Base-by-base conservation (phyloP, 2,797 vertebrate species). In the Iguana delicatissima region DNA sequence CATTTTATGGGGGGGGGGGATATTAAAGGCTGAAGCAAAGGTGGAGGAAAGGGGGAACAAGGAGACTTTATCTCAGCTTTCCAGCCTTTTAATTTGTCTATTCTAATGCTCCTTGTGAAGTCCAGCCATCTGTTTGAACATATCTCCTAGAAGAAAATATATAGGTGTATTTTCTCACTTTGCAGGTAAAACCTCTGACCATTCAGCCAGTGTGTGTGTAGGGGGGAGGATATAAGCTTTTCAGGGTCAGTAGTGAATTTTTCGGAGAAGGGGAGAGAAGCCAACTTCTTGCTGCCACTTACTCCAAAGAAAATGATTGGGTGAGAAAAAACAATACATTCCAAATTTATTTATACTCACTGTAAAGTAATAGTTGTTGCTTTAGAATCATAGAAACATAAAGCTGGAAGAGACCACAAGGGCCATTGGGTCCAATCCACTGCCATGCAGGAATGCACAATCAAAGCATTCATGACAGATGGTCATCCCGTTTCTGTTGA, bases 131-230 rank as follows among this genome's bases (percentile, higher is more conserved):
- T 80, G 84, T 90, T 42, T 69, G 59, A 89, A 64, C 0, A 64
- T 57, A 32, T 0, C 69, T 2, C 22, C 14, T 24, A 10, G 59
- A 91, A 88, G 46, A 2, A 89, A 62, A 76, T 7, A 14, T 69
- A 69, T 69, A 69, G 6, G 32, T 69, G 29, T 20, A 22, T 62
- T 69, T 69, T 6, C 46, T 16, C 52, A 81, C 84, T 26, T 18
- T 64, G 35, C 69, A 85, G 52, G 73, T 92, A 69, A 69, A 93
- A 79, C 8, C 80, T 87, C 67, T 29, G 38, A 89, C 55, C 32
- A 10, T 50, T 20, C 62, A 22, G 62, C 67, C 67, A 10, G 67
- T 29, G 67, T 6, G 6, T 69, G 67, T 24, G 7, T 24, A 29
- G 67, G 67, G 29, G 10, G 5, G 67, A 29, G 73, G 29, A 35